These are phyloP conservation scores for Rhabdomys dilectus DNA, from an alignment of 2,113 vertebrate genomes.

Conservation along the genomic window DNA sequence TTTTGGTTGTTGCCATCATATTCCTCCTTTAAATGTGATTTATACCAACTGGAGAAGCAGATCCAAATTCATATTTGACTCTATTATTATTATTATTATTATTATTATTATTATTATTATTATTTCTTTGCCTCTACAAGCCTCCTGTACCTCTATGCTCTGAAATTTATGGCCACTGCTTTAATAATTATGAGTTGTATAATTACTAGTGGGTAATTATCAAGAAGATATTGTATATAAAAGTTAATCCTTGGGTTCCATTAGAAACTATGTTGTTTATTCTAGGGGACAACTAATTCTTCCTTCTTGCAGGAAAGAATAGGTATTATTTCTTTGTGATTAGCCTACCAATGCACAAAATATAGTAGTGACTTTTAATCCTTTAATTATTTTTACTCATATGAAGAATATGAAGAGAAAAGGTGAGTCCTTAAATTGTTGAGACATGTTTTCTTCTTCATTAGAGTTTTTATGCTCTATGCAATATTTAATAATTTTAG, in stretches of 20 bases:
- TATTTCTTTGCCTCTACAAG: background rate
- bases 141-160: background rate
- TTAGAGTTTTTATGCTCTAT: background rate
- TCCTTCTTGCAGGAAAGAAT: slow-evolving; percentile 19
- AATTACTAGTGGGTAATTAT: background rate
- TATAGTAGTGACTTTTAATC: background rate
- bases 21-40: background rate
- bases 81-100: too few species aligned
- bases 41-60: background rate
- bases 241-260: background rate
- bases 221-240: background rate
- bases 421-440: background rate
- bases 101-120: background rate
- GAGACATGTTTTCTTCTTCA: background rate
- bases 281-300: background rate
- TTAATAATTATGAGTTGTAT: background rate
- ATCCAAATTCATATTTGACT: too few species aligned
- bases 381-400: background rate
- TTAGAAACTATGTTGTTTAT: slow-evolving; percentile 22
- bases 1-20: background rate
- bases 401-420: background rate
- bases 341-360: background rate
- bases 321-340: background rate
- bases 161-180: background rate
- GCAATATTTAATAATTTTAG: background rate